A percentile compares a stretch with the other conserved stretches of the same genome.
Evolutionary conservation across 2,113 vertebrate species (phyloP).

Genomic region (Oriolus oriolus): DNA sequence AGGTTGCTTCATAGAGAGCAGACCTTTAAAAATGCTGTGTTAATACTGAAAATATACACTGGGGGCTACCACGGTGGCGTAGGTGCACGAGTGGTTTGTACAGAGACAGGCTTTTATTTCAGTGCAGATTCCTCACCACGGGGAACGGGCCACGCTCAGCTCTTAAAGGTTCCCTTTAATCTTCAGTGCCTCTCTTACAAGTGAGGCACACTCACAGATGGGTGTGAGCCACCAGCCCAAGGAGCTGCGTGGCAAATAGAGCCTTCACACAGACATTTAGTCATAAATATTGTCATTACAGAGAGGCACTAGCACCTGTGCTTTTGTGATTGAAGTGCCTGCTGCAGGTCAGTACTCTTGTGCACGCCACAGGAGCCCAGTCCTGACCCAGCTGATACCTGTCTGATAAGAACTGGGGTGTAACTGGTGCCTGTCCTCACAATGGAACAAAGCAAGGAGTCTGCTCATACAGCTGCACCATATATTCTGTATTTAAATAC

Average conservation of each 20-base stretch:
- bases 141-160: not conserved
- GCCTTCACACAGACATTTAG: not conserved
- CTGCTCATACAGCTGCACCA: not conserved
- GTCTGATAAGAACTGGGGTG: not conserved
- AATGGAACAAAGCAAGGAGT: not conserved
- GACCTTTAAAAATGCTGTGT: conserved; percentile 7
- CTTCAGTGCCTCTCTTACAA: not conserved
- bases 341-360: not conserved
- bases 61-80: not conserved
- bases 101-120: not conserved
- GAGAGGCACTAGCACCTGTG: not conserved
- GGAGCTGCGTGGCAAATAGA: not conserved
- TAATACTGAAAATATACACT: conserved; percentile 13
- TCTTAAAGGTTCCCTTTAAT: not conserved
- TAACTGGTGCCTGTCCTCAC: not conserved
- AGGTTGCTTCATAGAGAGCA: not conserved
- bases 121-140: not conserved
- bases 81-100: not conserved
- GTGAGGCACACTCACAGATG: not conserved
- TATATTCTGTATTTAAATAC: not conserved
- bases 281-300: not conserved
- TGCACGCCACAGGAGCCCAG: not conserved
- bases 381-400: not conserved
- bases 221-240: not conserved
- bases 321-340: not conserved